Percentiles rank a stretch among this genome's conserved stretches.
phyloP scores from a whole-genome alignment of 2,113 vertebrate genomes.

The Zosterops japonicus region DNA sequence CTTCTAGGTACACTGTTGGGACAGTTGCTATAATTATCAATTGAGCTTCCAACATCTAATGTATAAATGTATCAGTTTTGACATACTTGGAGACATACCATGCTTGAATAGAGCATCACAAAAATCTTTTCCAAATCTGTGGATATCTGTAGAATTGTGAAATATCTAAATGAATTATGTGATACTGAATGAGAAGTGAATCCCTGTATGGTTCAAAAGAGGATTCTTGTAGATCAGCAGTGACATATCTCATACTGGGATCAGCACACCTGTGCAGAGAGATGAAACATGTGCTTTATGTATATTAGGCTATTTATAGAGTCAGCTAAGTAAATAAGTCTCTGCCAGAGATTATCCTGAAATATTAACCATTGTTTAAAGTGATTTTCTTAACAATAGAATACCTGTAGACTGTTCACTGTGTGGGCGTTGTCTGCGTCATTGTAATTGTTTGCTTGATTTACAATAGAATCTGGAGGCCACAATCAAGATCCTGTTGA shows the following conservation, averaged over 20 bases:
- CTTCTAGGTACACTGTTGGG: background rate
- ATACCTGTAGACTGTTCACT: slow-evolving; percentile 1
- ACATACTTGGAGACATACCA: background rate
- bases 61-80: background rate
- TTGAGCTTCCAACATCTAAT: background rate
- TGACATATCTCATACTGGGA: background rate
- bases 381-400: slow-evolving; percentile 20
- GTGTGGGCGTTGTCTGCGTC: background rate
- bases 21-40: background rate
- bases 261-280: background rate
- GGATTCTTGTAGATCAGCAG: background rate
- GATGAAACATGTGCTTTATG: background rate
- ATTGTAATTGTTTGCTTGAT: slow-evolving; percentile 20
- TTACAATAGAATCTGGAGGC: background rate
- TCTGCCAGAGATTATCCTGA: background rate
- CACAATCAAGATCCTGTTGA: background rate
- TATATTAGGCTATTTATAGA: background rate
- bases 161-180: background rate
- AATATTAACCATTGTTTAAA: slow-evolving; percentile 21
- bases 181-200: background rate
- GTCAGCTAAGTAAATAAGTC: background rate
- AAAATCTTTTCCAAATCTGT: background rate
- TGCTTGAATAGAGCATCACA: background rate
- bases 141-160: background rate
- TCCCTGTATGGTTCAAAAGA: background rate